Evolutionary conservation across 2,113 vertebrate species (phyloP).

Genomic region (Carettochelys insculpta): DNA sequence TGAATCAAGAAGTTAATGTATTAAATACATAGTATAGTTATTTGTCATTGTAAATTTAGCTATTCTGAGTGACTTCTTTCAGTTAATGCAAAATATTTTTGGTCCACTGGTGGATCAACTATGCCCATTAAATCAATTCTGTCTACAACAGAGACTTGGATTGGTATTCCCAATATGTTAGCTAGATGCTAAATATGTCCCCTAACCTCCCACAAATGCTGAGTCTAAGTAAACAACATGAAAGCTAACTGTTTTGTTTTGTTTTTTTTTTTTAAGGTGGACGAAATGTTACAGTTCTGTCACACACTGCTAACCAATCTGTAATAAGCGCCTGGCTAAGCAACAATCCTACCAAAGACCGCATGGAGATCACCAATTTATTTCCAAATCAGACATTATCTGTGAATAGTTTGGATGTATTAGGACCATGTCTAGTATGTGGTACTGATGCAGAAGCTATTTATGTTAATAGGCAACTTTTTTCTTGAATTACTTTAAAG

Average conservation of each 20-base stretch:
- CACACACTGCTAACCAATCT: conserved; percentile 85
- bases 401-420: conserved; percentile 93
- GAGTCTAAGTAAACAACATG: neutral
- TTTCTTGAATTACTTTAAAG: conserved; percentile 62
- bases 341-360: conserved; percentile 89
- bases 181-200: neutral
- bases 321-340: conserved; percentile 89
- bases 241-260: neutral
- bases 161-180: neutral
- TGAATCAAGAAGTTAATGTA: neutral
- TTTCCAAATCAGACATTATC: conserved; percentile 90
- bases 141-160: neutral
- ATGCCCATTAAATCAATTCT: neutral
- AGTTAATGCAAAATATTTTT: neutral
- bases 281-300: conserved; percentile 84
- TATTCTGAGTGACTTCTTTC: neutral
- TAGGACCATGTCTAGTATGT: conserved; percentile 93
- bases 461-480: conserved; percentile 90
- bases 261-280: conserved; percentile 79
- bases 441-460: conserved; percentile 95
- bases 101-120: neutral
- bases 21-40: neutral
- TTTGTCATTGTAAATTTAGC: neutral
- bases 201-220: neutral
- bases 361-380: conserved; percentile 93